phyloP scores from a whole-genome alignment of 2,113 vertebrate species.

The Sakesphorus luctuosus region DNA sequence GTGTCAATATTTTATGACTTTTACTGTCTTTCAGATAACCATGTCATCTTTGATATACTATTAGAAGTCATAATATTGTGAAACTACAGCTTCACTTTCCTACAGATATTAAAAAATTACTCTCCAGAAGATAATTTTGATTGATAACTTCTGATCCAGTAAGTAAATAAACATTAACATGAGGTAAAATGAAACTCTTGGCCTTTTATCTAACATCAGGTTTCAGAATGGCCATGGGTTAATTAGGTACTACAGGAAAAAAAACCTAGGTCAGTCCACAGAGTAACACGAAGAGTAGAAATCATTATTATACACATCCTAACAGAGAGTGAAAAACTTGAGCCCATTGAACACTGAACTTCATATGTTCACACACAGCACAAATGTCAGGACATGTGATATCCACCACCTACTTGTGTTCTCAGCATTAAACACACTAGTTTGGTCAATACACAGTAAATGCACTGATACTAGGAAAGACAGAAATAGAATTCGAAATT shows the following conservation, averaged over 20 bases:
- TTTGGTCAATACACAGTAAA: neutral
- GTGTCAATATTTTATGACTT: neutral
- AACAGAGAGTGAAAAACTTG: neutral
- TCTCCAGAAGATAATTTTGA: neutral
- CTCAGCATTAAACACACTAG: neutral
- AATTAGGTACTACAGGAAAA: neutral
- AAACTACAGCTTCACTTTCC: neutral
- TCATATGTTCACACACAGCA: neutral
- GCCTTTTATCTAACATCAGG: neutral
- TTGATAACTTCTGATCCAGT: neutral
- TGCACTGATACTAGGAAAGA: neutral
- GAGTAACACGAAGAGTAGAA: neutral
- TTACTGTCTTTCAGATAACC: neutral
- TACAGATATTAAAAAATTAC: neutral
- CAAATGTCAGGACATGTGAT: rapidly evolving
- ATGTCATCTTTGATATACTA: neutral
- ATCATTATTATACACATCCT: neutral
- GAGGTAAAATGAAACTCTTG: neutral
- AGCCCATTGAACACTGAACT: neutral
- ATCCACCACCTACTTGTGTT: neutral
- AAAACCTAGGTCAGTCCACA: neutral
- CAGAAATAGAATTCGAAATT: neutral
- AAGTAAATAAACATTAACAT: neutral
- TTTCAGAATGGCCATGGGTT: neutral
- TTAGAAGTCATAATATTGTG: neutral